These are phyloP conservation scores for Phaethornis superciliosus DNA, from an alignment of 2,113 vertebrate species.

Conservation along the genomic window DNA sequence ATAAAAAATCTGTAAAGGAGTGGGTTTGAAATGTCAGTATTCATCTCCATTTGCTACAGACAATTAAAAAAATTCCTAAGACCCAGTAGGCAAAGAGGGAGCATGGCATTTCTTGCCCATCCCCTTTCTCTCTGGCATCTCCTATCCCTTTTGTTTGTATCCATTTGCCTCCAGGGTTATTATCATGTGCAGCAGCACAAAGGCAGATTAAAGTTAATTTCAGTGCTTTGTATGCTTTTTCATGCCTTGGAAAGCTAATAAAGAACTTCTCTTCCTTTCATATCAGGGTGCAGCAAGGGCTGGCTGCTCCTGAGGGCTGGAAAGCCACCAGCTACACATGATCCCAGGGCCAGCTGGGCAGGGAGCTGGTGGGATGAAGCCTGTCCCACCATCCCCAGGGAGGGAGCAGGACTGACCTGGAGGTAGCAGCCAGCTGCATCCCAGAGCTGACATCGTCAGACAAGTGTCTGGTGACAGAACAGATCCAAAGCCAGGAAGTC, in stretches of 20 bases:
- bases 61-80: not conserved
- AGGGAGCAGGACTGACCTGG: not conserved
- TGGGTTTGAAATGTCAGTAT: not conserved
- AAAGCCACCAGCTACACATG: not conserved
- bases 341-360: accelerated
- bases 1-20: not conserved
- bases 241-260: not conserved
- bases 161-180: not conserved
- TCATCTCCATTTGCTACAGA: not conserved
- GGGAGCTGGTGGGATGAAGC: too few relatives aligned
- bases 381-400: accelerated
- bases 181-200: not conserved
- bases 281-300: not conserved
- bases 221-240: not conserved
- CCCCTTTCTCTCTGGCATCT: not conserved
- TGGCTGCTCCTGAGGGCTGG: not conserved
- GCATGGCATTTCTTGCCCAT: not conserved
- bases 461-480: too few relatives aligned
- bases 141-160: not conserved
- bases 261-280: not conserved
- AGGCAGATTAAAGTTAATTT: not conserved
- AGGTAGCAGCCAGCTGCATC: not conserved
- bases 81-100: not conserved
- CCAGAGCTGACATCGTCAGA: too few relatives aligned
- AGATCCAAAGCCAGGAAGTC: not conserved